Base-by-base conservation (phyloP, 2,797 vertebrate species). In the Naso thynnoides region DNA sequence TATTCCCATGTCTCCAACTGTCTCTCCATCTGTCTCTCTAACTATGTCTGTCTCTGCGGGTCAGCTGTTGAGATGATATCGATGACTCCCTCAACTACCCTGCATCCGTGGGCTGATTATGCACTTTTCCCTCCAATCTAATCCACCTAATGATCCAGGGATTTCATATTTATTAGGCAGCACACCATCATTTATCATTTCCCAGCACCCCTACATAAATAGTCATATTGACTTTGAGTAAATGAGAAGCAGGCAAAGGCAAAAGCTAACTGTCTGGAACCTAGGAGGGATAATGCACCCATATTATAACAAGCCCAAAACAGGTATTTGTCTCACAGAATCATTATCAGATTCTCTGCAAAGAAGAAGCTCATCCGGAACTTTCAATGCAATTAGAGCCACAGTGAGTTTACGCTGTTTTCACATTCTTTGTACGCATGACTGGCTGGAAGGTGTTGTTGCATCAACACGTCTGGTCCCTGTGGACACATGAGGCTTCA, bases 71-170 rank as follows among this genome's bases (percentile, higher is more conserved):
- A 38, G 36, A 77, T 48, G 58, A 71, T 84, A 90, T 91, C 53
- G 65, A 86, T 83, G 81, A 66, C 70, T 82, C 42, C 55, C 74
- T n/a, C 29, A 33, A 77, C 78, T 86, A 57, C 59, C 62, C 57
- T 64, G 69, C 82, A 77, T 85, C 71, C 77, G 73, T 53, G 45
- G 76, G 79, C 86, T 90, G 89, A 91, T 90, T 82, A 86, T 87
- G 83, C 87, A 88, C 75, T 89, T 91, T 89, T 82, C 75, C 76
- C 56, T 88, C 78, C 78, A 83, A 88, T 91, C 62, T 87, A 89
- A 90, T 93, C 81, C 84, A 70, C 74, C 86, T 89, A 93, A 92
- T 89, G 87, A 93, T 87, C 78, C 82, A 79, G 76, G 82, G 82
- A 88, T 91, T 92, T 89, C 76, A 93, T 89, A 89, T 91, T 89